These are phyloP conservation scores for Macquaria ambigua DNA, from an alignment of 2,113 vertebrate genomes.

Conservation along the genomic window DNA sequence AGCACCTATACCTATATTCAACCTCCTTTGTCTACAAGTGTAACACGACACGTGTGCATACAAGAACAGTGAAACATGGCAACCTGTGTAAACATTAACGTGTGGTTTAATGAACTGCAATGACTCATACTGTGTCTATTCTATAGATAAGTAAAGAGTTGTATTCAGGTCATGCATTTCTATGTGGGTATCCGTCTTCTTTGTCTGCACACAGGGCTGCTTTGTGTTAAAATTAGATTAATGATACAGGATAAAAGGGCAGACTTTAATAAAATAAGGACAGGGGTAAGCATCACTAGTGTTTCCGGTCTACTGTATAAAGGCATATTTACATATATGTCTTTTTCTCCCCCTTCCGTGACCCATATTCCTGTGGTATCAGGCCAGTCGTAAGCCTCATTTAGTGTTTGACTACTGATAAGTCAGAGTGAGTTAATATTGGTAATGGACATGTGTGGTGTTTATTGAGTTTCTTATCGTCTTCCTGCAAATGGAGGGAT, in stretches of 20 bases:
- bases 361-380: slow-evolving; percentile 40
- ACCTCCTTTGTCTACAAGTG: slow-evolving; percentile 26
- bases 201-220: not conserved
- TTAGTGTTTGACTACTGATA: too few species aligned
- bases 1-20: slow-evolving; percentile 33
- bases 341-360: not conserved
- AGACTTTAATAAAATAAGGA: too few species aligned
- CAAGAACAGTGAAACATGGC: slow-evolving; percentile 20
- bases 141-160: not conserved
- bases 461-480: slow-evolving; percentile 9
- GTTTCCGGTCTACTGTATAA: too few species aligned
- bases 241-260: not conserved
- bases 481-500: not conserved
- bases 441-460: too few species aligned
- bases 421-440: too few species aligned
- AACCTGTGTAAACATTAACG: slow-evolving; percentile 44
- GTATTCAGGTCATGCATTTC: slow-evolving; percentile 37
- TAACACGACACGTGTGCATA: not conserved
- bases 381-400: not conserved
- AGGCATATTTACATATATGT: too few species aligned
- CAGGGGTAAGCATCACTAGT: too few species aligned
- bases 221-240: not conserved
- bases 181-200: not conserved
- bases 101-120: slow-evolving; percentile 33
- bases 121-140: slow-evolving; percentile 10